Evolutionary conservation across 37 sponge, comb jelly and placozoan species (phyloP).

Genomic region (Crambe crambe): DNA sequence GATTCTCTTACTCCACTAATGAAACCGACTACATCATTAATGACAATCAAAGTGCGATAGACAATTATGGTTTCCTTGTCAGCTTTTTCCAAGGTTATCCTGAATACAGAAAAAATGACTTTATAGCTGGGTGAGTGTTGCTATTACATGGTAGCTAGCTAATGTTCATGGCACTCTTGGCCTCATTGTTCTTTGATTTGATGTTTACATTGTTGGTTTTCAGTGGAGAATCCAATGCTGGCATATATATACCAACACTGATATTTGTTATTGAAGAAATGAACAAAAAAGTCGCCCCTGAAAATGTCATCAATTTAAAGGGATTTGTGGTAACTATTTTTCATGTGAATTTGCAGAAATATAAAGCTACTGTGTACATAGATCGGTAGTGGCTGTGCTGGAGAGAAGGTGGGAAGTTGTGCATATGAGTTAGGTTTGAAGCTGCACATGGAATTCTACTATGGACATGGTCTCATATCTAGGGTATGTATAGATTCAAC

Average conservation of each 20-base stretch:
- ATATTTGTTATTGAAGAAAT: slow-evolving; percentile 17
- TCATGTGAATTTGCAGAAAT: too few species aligned
- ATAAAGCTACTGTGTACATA: too few species aligned
- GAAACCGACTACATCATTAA: slow-evolving; percentile 56
- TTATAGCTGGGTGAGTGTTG: slow-evolving; percentile 73
- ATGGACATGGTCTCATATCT: slow-evolving; percentile 59
- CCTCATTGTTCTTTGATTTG: too few species aligned
- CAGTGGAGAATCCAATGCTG: slow-evolving; percentile 87
- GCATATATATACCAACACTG: slow-evolving; percentile 82
- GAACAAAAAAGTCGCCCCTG: slow-evolving; percentile 33
- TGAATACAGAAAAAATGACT: slow-evolving; percentile 71
- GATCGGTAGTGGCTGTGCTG: slow-evolving; percentile 83
- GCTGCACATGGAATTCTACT: slow-evolving; percentile 63
- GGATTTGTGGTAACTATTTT: slow-evolving; percentile 60
- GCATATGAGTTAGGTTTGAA: slow-evolving; percentile 27
- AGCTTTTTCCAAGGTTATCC: slow-evolving; percentile 60
- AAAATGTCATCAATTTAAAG: slow-evolving; percentile 61
- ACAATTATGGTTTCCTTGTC: slow-evolving; percentile 73
- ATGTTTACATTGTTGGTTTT: too few species aligned
- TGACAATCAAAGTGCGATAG: slow-evolving; percentile 68
- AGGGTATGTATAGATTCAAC: slow-evolving; percentile 39
- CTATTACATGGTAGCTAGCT: too few species aligned
- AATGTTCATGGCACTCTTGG: neutral
- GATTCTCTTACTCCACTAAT: slow-evolving; percentile 81
- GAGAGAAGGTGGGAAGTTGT: slow-evolving; percentile 65